phyloP scores from a whole-genome alignment of 2,888 invertebrate species.

The Craniophora ligustri region DNA sequence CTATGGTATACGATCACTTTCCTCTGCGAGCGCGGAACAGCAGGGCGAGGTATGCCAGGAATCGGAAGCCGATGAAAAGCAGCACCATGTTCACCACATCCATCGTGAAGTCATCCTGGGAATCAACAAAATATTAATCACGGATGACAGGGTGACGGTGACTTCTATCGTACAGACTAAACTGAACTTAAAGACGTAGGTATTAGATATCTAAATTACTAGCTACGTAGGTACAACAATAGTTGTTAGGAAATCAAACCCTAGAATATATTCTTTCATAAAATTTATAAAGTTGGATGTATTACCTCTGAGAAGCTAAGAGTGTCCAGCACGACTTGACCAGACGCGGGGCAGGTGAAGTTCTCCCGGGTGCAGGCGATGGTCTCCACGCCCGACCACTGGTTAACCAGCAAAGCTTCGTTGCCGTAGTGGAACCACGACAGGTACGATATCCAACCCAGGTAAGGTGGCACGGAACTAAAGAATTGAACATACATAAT shows the following conservation, averaged over 20 bases:
- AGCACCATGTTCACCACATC: conserved; percentile 92
- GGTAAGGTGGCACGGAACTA: conserved; percentile 95
- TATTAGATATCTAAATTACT: too few species aligned
- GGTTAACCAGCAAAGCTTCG: conserved; percentile 96
- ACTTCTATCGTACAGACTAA: too few species aligned
- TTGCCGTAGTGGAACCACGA: conserved; percentile 98
- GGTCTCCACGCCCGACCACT: conserved; percentile 94
- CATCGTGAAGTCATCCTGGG: conserved; percentile 90
- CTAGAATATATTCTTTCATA: background rate
- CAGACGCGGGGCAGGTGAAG: conserved; percentile 93
- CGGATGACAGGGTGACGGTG: too few species aligned
- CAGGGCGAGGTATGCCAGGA: conserved; percentile 93
- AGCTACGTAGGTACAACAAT: too few species aligned
- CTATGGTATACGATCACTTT: conserved; percentile 71
- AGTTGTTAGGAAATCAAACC: background rate
- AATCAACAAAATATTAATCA: conserved; percentile 36
- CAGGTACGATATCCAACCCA: conserved; percentile 95
- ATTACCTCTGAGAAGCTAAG: conserved; percentile 92
- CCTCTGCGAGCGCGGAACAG: conserved; percentile 90
- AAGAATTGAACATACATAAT: background rate
- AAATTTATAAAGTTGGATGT: too few species aligned
- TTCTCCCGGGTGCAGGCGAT: conserved; percentile 93
- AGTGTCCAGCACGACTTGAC: conserved; percentile 93
- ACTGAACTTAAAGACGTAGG: too few species aligned
- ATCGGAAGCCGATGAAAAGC: conserved; percentile 92